Percentiles rank a stretch among this genome's conserved stretches.
These are phyloP conservation scores for Elgaria multicarinata DNA, from an alignment of 2,113 vertebrate species.

Conservation along the genomic window DNA sequence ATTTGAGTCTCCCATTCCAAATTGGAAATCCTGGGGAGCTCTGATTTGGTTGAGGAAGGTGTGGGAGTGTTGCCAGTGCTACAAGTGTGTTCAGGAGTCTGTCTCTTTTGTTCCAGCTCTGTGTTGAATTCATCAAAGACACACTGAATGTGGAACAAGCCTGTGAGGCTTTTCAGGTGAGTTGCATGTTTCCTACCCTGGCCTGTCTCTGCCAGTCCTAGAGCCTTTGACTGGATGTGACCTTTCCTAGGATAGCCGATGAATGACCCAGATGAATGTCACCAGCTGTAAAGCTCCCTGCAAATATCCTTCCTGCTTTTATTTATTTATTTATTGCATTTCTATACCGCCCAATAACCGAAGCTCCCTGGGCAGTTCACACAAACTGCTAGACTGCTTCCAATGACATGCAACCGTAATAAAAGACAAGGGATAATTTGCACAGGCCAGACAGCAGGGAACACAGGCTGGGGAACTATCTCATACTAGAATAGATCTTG, in stretches of 20 bases:
- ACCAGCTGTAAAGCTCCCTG: background rate
- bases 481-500: background rate
- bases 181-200: background rate
- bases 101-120: constrained; percentile 71
- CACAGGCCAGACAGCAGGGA: background rate
- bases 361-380: too few species aligned
- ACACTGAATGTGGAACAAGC: constrained; percentile 78
- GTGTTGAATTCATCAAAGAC: constrained; percentile 78
- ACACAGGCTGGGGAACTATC: background rate
- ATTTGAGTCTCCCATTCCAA: background rate
- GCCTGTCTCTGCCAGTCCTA: background rate
- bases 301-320: background rate
- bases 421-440: background rate
- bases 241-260: background rate
- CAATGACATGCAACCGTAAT: background rate
- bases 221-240: background rate
- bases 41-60: background rate
- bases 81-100: background rate
- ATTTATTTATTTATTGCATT: too few species aligned
- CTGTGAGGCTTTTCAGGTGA: constrained; percentile 84
- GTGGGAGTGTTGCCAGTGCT: background rate
- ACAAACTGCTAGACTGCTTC: background rate
- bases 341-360: too few species aligned
- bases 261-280: background rate
- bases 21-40: background rate